phyloP scores from a whole-genome alignment of 2,888 invertebrate species.

The Noctua janthina region DNA sequence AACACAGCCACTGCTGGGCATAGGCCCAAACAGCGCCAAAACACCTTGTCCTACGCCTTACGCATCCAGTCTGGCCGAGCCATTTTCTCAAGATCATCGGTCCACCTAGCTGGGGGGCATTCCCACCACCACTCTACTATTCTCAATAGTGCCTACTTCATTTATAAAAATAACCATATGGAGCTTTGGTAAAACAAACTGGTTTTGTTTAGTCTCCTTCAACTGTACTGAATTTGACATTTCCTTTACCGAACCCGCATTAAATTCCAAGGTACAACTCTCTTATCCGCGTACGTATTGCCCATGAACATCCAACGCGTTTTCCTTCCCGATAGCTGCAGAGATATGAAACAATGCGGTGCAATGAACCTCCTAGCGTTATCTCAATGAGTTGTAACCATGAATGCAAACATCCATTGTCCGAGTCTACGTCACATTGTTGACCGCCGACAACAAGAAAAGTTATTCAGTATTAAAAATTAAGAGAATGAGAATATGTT shows the following conservation, averaged over 20 bases:
- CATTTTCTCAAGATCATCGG: not conserved
- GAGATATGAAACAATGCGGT: slow-evolving; percentile 42
- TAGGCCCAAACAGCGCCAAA: not conserved
- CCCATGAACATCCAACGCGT: slow-evolving; percentile 19
- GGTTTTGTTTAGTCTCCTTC: slow-evolving; percentile 1
- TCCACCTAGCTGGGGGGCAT: not conserved
- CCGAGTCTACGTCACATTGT: slow-evolving; percentile 10
- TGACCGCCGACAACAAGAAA: slow-evolving; percentile 5
- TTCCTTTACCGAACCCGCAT: slow-evolving; percentile 24
- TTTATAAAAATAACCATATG: not conserved
- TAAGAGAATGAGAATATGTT: not conserved
- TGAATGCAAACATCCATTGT: slow-evolving; percentile 42
- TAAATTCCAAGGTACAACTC: slow-evolving; percentile 19
- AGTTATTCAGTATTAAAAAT: not conserved
- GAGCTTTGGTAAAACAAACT: not conserved
- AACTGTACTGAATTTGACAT: not conserved
- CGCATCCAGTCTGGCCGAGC: not conserved
- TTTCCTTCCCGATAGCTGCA: slow-evolving; percentile 42
- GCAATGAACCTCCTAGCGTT: slow-evolving; percentile 53
- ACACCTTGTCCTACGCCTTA: not conserved
- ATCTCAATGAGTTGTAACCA: slow-evolving; percentile 39
- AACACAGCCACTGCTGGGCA: not conserved
- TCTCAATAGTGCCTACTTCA: not conserved
- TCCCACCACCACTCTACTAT: not conserved
- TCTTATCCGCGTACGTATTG: slow-evolving; percentile 20